phyloP scores from a whole-genome alignment of 2,113 vertebrate species.

The Pogona vitticeps region DNA sequence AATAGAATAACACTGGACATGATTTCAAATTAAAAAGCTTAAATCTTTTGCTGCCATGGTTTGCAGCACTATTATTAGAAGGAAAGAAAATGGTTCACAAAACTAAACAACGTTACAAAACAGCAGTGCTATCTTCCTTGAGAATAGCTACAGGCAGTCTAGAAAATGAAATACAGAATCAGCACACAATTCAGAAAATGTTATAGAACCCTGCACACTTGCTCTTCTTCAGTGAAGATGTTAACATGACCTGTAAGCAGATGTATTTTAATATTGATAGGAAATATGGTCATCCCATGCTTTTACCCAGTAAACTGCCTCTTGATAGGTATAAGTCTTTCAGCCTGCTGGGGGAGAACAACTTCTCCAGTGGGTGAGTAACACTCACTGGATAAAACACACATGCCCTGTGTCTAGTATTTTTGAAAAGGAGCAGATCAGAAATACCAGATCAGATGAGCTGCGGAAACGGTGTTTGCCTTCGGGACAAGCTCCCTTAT shows the following conservation, averaged over 20 bases:
- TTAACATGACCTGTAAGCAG: background rate
- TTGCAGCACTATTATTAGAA: background rate
- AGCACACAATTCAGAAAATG: background rate
- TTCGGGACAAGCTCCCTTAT: too few species aligned
- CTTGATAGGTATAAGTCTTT: too few species aligned
- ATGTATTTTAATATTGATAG: background rate
- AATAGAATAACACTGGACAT: constrained; percentile 1
- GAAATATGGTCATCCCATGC: background rate
- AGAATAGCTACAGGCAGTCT: background rate
- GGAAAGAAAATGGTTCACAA: background rate
- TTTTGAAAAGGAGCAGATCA: too few species aligned
- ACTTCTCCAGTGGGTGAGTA: too few species aligned
- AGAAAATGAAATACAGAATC: background rate
- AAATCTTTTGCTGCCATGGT: background rate
- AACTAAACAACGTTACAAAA: background rate
- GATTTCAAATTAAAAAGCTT: background rate
- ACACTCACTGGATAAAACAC: too few species aligned
- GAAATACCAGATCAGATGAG: too few species aligned
- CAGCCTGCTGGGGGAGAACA: too few species aligned
- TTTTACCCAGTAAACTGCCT: too few species aligned
- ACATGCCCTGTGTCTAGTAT: too few species aligned
- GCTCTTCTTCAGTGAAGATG: background rate
- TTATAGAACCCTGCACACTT: too few species aligned
- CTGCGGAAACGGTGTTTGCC: too few species aligned
- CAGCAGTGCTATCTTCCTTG: background rate